phyloP scores from a whole-genome alignment of 1,140 invertebrate genomes.

The Zaprionus ghesquierei region DNA sequence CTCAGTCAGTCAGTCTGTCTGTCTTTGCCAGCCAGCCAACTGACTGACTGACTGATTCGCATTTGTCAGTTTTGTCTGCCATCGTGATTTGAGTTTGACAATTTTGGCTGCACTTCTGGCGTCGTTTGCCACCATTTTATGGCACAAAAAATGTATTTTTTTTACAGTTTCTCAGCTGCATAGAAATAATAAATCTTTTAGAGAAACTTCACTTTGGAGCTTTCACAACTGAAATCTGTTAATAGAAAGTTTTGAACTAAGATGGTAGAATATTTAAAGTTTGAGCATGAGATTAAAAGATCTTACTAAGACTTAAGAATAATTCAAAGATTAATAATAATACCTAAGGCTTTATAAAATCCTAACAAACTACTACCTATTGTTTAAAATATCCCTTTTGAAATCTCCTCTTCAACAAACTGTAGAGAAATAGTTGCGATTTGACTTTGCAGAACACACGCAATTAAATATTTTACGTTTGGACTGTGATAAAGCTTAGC shows the following conservation, averaged over 20 bases:
- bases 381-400: no score
- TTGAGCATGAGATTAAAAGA: not conserved
- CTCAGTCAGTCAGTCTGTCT: constrained; percentile 36
- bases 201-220: not conserved
- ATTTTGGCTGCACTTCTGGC: constrained; percentile 57
- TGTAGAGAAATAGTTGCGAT: not conserved
- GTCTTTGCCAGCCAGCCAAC: constrained; percentile 1
- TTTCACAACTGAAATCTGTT: not conserved
- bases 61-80: constrained; percentile 70
- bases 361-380: not conserved
- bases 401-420: not conserved
- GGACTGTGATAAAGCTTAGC: constrained; percentile 29
- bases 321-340: not conserved
- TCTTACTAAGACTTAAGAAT: no score
- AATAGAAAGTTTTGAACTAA: not conserved
- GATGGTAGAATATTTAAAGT: not conserved
- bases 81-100: constrained; percentile 69
- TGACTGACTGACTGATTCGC: constrained; percentile 40
- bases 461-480: constrained; percentile 40
- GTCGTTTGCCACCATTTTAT: constrained; percentile 26
- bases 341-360: not conserved
- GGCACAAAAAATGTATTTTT: not conserved
- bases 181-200: not conserved
- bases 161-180: not conserved
- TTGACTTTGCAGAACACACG: constrained; percentile 7